Conservation (phyloP, 2,113 vertebrate genomes). For the Cynopterus brachyotis region DNA sequence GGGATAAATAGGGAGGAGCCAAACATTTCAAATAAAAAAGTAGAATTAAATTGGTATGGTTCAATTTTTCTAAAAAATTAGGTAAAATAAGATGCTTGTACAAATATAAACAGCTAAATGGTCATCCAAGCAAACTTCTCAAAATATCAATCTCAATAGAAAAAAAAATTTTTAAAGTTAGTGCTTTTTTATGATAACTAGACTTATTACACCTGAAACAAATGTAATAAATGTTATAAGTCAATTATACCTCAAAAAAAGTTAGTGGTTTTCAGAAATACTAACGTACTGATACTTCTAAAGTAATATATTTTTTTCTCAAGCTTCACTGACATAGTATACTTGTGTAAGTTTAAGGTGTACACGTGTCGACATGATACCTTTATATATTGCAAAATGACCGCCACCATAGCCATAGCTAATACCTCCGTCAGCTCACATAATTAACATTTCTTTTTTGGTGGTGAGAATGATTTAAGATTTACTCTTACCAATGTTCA, state of each 20-base stretch:
- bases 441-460: neutral
- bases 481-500: neutral
- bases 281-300: neutral
- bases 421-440: neutral
- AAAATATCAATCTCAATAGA: neutral
- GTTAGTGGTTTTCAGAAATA: neutral
- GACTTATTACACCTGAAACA: neutral
- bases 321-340: neutral
- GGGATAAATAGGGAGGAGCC: neutral
- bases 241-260: neutral
- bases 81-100: neutral
- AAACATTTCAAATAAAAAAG: neutral
- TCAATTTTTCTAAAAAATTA: neutral
- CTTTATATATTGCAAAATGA: neutral
- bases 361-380: neutral
- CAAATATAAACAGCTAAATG: neutral
- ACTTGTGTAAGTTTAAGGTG: neutral
- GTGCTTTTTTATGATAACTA: neutral
- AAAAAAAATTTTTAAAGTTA: neutral
- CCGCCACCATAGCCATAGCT: neutral
- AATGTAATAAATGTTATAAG: no score
- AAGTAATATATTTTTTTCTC: neutral
- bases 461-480: neutral
- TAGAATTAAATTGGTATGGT: neutral
- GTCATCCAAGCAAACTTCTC: neutral